phyloP scores from a whole-genome alignment of 2,797 vertebrate genomes.

The Babyrousa celebensis region DNA sequence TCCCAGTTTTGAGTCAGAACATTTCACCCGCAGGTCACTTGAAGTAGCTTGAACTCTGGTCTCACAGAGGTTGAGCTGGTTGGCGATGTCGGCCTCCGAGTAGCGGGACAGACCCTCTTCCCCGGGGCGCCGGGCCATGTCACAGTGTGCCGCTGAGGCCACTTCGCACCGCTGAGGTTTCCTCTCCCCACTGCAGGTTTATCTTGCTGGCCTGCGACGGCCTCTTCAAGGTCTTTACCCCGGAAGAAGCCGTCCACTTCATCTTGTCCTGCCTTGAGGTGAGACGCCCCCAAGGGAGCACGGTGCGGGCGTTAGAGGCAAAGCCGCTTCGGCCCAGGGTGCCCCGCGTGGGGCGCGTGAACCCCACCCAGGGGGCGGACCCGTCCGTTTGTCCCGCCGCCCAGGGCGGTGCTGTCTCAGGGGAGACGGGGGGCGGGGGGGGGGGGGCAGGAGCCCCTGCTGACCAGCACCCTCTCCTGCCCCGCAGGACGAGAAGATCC shows the following conservation, averaged over 20 bases:
- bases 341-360: accelerated
- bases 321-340: too few species aligned
- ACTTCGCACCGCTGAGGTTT: too few species aligned
- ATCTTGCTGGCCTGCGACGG: conserved; percentile 98
- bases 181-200: conserved; percentile 91
- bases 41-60: too few species aligned
- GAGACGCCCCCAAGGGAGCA: not conserved
- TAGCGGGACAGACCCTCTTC: too few species aligned
- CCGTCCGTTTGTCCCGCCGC: not conserved
- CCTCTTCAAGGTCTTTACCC: conserved; percentile 98
- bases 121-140: too few species aligned
- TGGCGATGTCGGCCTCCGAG: too few species aligned
- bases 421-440: too few species aligned
- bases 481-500: conserved; percentile 92
- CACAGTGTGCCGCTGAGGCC: too few species aligned
- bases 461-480: not conserved
- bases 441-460: not conserved
- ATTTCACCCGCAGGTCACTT: too few species aligned
- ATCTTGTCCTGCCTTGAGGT: conserved; percentile 95
- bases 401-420: not conserved
- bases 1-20: too few species aligned
- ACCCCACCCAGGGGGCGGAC: not conserved
- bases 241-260: conserved; percentile 97
- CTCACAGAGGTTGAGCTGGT: too few species aligned
- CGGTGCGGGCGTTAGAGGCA: too few species aligned